Base-by-base conservation (phyloP, 37 sponge, comb jelly and placozoan genomes). In the Haliclona indistincta region DNA sequence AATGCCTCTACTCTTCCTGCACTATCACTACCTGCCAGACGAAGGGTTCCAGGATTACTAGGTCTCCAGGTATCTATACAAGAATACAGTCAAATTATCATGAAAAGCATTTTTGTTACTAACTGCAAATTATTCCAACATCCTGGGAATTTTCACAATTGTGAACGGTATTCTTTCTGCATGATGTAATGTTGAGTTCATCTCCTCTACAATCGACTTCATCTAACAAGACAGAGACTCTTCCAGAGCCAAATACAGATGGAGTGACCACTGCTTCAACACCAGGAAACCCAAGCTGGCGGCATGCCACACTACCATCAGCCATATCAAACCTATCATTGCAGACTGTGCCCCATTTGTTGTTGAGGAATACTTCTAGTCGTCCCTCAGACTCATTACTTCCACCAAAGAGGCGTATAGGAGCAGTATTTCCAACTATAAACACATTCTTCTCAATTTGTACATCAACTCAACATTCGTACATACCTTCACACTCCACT, bases 1-100 rank as follows among this genome's bases (percentile, higher is more conserved):
- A 23, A 73, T 54, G 60, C 74, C 60, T 73, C 74, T 13, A 73
- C 30, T 7, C 74, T 28, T 53, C 74, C 74, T 20, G 5, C 41
- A 56, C 41, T 43, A 49, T 56, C 20, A 23, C 51, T 58, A 25
- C 38, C 41, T 22, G 8, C 60, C 26, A 38, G 22, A 43, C 38
- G 5, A 28, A 29, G 3, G 17, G 40, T 17, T 73, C 44, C 6
- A 20, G 19, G 28, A 22, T 26, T 11, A 4, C 6, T n/a, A 33
- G 40, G 67, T 33, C 26, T 30, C 32, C 49, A 30, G n/a, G 49
- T 66, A 33, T 19, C 43, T 66, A 66, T 66, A 41, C 10, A 66
- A 66, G 32, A 61, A 61, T 23, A 30, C 13, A 61, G 23, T 20
- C 7, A 19, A 61, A 29, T 23, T 19, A 61, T 61, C 63, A 65